Conservation (phyloP, 2,888 invertebrate genomes). For the Phorcus lineatus region DNA sequence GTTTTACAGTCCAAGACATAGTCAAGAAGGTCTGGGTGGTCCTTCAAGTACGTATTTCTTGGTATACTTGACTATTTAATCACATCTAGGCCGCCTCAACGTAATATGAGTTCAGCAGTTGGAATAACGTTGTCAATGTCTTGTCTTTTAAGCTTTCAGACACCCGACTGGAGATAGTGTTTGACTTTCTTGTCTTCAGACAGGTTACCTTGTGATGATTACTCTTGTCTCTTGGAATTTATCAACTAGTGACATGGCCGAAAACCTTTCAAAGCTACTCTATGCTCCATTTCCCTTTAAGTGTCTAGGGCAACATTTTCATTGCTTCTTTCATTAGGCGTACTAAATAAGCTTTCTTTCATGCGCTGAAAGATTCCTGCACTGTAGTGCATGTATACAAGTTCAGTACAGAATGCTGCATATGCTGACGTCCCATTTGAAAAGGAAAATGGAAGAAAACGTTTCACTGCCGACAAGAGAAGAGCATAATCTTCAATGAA, state of each 20-base stretch:
- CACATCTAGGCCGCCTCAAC: slow-evolving; percentile 23
- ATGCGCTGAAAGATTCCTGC: slow-evolving; percentile 34
- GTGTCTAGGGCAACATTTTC: background rate
- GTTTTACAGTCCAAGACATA: slow-evolving; percentile 28
- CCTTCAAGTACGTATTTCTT: slow-evolving; percentile 29
- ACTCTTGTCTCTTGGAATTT: slow-evolving; percentile 19
- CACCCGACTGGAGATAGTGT: too few species aligned
- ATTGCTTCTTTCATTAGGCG: slow-evolving; percentile 30
- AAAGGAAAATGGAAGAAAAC: slow-evolving; percentile 16
- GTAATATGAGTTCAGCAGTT: slow-evolving; percentile 25
- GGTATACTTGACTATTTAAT: background rate
- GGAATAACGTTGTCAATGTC: slow-evolving; percentile 10
- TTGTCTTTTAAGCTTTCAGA: too few species aligned
- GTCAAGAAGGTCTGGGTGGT: background rate
- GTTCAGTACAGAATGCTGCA: slow-evolving; percentile 32
- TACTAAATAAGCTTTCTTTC: slow-evolving; percentile 35
- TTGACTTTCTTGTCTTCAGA: too few species aligned
- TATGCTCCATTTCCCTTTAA: slow-evolving; percentile 37
- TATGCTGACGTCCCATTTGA: slow-evolving; percentile 38
- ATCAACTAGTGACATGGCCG: slow-evolving; percentile 33
- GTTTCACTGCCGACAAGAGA: background rate
- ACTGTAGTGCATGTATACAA: slow-evolving; percentile 32
- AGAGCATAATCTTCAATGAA: slow-evolving; percentile 30
- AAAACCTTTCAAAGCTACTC: slow-evolving; percentile 37
- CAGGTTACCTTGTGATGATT: background rate